phyloP scores from a whole-genome alignment of 2,797 vertebrate species.

The Sebastes nivosus region DNA sequence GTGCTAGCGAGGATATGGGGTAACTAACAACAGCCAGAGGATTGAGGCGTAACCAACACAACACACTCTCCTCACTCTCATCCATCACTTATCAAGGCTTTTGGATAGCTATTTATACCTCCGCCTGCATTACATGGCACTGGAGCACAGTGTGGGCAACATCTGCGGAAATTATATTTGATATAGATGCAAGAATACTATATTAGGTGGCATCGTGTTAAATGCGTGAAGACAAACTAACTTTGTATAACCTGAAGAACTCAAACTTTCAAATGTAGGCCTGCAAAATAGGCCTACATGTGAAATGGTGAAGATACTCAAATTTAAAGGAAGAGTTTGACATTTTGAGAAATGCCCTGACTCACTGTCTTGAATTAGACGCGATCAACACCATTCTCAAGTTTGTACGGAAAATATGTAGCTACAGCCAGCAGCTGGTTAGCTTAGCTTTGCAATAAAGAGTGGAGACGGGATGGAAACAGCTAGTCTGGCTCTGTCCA shows the following conservation, averaged over 20 bases:
- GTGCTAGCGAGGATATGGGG: slow-evolving; percentile 56
- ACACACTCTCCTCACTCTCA: slow-evolving; percentile 62
- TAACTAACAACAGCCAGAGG: slow-evolving; percentile 79
- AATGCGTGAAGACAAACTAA: neutral
- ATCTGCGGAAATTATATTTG: slow-evolving; percentile 47
- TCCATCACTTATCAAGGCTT: slow-evolving; percentile 80
- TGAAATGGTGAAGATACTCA: too few species aligned
- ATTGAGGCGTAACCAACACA: slow-evolving; percentile 69
- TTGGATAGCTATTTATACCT: slow-evolving; percentile 78
- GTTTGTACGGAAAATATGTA: too few species aligned
- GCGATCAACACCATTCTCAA: neutral
- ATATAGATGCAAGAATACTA: slow-evolving; percentile 8
- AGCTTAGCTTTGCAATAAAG: neutral
- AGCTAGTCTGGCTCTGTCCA: neutral
- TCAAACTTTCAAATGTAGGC: neutral
- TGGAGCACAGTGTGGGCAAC: slow-evolving; percentile 29
- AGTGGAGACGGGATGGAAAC: neutral
- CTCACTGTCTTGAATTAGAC: neutral
- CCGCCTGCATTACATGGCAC: slow-evolving; percentile 47
- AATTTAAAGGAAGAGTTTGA: neutral
- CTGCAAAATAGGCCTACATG: too few species aligned
- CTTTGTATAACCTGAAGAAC: neutral
- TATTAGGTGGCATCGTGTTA: neutral
- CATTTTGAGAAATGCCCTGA: neutral
- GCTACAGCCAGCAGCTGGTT: neutral